These are phyloP conservation scores for Agrypnia vestita DNA, from an alignment of 1,140 invertebrate species.

Conservation along the genomic window DNA sequence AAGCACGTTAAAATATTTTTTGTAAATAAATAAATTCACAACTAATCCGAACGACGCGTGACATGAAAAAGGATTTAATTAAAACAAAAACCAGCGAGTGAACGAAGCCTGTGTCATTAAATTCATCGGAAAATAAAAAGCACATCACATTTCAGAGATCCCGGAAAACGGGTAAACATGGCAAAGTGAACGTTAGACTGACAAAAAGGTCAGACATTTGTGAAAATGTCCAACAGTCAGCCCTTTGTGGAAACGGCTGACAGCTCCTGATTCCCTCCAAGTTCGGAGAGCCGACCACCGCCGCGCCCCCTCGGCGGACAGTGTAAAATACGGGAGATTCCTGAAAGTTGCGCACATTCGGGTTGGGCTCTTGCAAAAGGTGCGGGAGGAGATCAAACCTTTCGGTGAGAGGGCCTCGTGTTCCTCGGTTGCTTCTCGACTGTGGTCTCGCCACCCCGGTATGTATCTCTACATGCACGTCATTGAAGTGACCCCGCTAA, in stretches of 20 bases:
- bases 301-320: background rate
- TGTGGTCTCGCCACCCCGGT: too few relatives aligned
- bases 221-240: slow-evolving; percentile 35
- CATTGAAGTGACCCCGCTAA: slow-evolving; percentile 19
- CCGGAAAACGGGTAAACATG: slow-evolving; percentile 20
- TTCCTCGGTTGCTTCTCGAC: too few relatives aligned
- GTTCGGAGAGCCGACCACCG: background rate
- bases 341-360: background rate
- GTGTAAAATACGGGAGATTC: background rate
- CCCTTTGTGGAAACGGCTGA: slow-evolving; percentile 36
- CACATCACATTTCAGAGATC: background rate
- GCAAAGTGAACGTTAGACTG: slow-evolving; percentile 34
- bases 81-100: too few relatives aligned
- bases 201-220: slow-evolving; percentile 44
- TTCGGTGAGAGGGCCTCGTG: background rate
- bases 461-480: background rate
- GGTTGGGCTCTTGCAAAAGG: background rate
- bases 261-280: slow-evolving; percentile 23
- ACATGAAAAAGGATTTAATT: too few relatives aligned
- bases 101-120: too few relatives aligned
- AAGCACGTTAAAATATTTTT: too few relatives aligned
- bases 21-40: too few relatives aligned
- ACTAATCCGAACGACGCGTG: too few relatives aligned
- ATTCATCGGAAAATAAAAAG: too few relatives aligned
- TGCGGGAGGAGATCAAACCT: background rate